phyloP scores from a whole-genome alignment of 2,797 vertebrate genomes.

The Artibeus lituratus region DNA sequence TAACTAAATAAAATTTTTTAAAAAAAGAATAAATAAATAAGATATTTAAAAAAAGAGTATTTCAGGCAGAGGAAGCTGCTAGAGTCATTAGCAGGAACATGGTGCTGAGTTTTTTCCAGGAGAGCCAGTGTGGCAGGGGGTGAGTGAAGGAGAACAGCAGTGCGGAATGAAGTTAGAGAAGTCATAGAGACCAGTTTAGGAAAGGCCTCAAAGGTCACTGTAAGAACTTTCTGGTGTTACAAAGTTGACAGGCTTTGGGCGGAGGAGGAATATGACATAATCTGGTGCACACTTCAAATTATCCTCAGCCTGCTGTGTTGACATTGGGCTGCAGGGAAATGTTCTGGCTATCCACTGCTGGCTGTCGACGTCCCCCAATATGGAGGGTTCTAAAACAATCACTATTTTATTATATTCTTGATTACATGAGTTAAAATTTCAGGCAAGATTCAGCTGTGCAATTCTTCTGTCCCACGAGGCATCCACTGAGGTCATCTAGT shows the following conservation, averaged over 20 bases:
- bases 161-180: not conserved
- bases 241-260: not conserved
- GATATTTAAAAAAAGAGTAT: too few species aligned
- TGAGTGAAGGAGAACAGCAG: not conserved
- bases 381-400: not conserved
- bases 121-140: not conserved
- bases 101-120: not conserved
- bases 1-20: too few species aligned
- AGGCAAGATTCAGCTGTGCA: not conserved
- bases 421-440: not conserved
- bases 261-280: not conserved
- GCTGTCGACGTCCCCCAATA: not conserved
- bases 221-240: not conserved
- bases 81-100: not conserved
- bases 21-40: too few species aligned
- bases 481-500: not conserved
- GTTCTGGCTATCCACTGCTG: not conserved
- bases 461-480: not conserved
- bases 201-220: not conserved
- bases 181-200: not conserved
- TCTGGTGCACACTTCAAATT: not conserved
- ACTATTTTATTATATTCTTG: not conserved
- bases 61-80: not conserved
- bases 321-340: not conserved
- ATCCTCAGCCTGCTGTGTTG: not conserved